A percentile compares a stretch with the other conserved stretches of the same genome.
phyloP scores from a whole-genome alignment of 2,113 vertebrate species.

The Sclerurus mexicanus region DNA sequence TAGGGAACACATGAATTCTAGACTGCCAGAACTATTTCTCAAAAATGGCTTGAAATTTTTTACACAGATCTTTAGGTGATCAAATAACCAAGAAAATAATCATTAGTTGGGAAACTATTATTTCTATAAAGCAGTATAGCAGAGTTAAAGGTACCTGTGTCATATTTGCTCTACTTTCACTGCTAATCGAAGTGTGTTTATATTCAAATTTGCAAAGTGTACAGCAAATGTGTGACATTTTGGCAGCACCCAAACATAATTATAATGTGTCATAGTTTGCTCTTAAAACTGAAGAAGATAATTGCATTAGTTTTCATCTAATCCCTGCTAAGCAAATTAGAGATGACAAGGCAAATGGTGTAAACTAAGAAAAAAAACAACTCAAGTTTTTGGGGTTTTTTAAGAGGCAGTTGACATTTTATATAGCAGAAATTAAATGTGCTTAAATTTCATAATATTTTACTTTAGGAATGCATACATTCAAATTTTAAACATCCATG shows the following conservation, averaged over 20 bases:
- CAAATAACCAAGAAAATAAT: not conserved
- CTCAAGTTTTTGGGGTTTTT: not conserved
- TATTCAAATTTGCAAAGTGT: not conserved
- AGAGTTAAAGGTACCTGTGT: not conserved
- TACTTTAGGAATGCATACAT: not conserved
- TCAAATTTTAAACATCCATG: not conserved
- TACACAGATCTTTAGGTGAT: not conserved
- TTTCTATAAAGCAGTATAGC: not conserved
- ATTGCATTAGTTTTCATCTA: not conserved
- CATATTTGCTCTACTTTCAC: not conserved
- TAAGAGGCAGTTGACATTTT: not conserved
- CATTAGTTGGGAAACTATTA: not conserved
- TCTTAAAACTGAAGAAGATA: not conserved
- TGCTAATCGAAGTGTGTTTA: not conserved
- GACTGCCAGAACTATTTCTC: not conserved
- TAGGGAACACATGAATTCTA: not conserved
- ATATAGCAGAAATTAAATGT: not conserved
- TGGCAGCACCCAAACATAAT: not conserved
- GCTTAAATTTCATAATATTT: not conserved
- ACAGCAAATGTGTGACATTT: not conserved
- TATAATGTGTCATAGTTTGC: not conserved
- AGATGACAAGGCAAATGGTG: slow-evolving; percentile 27
- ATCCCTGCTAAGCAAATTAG: slow-evolving; percentile 34
- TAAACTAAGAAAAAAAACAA: not conserved
- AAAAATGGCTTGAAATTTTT: not conserved